These are phyloP conservation scores for Gymnopithys bicolor DNA, from an alignment of 2,797 vertebrate genomes.

Conservation along the genomic window DNA sequence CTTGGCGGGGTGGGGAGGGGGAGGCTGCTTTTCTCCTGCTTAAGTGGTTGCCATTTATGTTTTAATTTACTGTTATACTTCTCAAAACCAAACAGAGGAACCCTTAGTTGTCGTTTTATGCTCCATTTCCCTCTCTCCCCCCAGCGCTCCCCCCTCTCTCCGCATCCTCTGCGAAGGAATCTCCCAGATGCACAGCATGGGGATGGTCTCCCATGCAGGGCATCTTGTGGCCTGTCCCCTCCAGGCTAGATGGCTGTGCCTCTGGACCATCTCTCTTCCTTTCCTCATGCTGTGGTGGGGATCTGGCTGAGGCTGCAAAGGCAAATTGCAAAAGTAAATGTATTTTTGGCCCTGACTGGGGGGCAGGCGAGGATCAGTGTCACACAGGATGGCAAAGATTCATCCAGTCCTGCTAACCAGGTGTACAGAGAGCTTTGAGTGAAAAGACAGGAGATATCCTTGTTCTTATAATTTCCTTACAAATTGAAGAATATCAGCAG, in stretches of 20 bases:
- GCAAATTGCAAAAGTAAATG: neutral
- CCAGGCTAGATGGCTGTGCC: neutral
- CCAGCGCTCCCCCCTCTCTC: neutral
- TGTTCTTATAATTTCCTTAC: neutral
- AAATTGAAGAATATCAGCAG: neutral
- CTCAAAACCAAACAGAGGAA: constrained; percentile 13
- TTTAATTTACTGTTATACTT: constrained; percentile 71
- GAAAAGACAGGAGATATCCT: neutral
- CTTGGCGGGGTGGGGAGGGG: neutral
- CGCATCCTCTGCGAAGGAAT: neutral
- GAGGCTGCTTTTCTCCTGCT: constrained; percentile 15
- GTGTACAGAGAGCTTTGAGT: neutral
- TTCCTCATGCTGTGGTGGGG: neutral
- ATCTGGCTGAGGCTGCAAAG: neutral
- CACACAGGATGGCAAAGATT: neutral
- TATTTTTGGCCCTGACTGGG: neutral
- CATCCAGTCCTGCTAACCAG: neutral
- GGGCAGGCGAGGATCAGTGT: neutral
- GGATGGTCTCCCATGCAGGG: neutral
- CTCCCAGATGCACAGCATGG: neutral
- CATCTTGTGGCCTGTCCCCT: neutral
- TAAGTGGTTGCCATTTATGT: constrained; percentile 56
- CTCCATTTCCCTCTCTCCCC: constrained; percentile 38
- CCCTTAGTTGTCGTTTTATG: constrained; percentile 38
- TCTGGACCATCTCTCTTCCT: neutral